Conservation (phyloP, 2,113 vertebrate species). For the Grantiella picta region DNA sequence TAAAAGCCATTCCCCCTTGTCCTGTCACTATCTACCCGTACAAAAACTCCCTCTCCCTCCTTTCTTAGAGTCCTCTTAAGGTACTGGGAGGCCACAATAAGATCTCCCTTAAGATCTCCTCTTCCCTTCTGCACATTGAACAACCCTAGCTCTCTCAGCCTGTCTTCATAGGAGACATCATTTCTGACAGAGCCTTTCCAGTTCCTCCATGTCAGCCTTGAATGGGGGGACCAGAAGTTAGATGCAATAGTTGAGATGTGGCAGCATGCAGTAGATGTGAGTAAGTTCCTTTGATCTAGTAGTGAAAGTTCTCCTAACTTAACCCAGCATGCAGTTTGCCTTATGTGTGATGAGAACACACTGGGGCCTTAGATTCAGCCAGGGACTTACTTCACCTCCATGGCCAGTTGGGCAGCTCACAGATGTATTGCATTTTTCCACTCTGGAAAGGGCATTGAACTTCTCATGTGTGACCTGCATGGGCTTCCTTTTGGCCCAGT, state of each 20-base stretch:
- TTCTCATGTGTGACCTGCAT: neutral
- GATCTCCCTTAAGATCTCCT: neutral
- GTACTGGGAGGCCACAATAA: neutral
- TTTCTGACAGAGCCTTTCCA: neutral
- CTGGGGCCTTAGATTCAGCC: neutral
- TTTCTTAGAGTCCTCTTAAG: neutral
- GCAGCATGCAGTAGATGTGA: neutral
- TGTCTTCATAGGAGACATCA: neutral
- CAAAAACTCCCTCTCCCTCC: neutral
- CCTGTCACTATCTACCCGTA: neutral
- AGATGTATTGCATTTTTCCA: neutral
- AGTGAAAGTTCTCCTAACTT: neutral
- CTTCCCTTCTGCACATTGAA: neutral
- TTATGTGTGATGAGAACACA: neutral
- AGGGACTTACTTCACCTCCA: neutral
- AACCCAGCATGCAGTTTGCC: neutral
- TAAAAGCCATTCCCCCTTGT: neutral
- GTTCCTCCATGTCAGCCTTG: neutral
- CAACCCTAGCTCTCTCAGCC: neutral
- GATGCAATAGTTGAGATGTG: neutral
- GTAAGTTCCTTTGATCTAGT: neutral
- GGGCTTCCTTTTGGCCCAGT: neutral
- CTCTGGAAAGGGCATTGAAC: neutral
- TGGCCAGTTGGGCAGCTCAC: neutral
- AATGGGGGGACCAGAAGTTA: neutral